These are phyloP conservation scores for Carassius carassius DNA, from an alignment of 2,113 vertebrate species.

Conservation along the genomic window DNA sequence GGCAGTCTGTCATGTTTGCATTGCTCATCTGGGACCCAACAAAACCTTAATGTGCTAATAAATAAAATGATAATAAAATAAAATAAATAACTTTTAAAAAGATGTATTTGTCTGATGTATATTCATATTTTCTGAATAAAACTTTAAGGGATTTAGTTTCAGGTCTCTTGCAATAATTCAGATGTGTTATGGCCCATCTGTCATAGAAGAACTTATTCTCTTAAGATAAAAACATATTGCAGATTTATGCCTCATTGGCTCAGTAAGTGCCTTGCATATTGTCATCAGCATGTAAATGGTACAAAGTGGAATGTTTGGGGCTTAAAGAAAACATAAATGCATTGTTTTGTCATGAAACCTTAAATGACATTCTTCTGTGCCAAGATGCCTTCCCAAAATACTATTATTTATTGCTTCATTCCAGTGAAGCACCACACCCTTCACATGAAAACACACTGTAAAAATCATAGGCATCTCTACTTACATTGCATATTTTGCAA, in stretches of 20 bases:
- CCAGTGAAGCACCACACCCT: slow-evolving; percentile 8
- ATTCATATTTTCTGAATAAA: not conserved
- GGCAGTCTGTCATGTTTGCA: not conserved
- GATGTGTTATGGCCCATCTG: too few relatives aligned
- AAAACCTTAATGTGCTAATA: not conserved
- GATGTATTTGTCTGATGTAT: too few relatives aligned
- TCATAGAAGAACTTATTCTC: too few relatives aligned
- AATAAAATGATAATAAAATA: too few relatives aligned
- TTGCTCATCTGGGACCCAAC: not conserved
- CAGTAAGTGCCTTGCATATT: not conserved
- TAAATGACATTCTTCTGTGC: not conserved
- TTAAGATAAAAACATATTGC: too few relatives aligned
- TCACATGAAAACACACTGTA: not conserved
- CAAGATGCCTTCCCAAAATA: not conserved
- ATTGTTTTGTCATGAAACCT: not conserved
- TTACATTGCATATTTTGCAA: slow-evolving; percentile 9
- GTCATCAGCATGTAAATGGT: not conserved
- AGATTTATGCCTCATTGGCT: not conserved
- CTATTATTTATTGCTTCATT: slow-evolving; percentile 29
- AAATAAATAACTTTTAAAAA: too few relatives aligned
- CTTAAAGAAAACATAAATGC: not conserved
- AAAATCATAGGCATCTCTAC: slow-evolving; percentile 9
- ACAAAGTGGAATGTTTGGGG: not conserved
- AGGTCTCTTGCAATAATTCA: too few relatives aligned
- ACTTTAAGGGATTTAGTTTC: too few relatives aligned